Percentiles rank a stretch among this genome's conserved stretches.
Conservation (phyloP, 2,888 invertebrate species). For the Metallyticus violacea region DNA sequence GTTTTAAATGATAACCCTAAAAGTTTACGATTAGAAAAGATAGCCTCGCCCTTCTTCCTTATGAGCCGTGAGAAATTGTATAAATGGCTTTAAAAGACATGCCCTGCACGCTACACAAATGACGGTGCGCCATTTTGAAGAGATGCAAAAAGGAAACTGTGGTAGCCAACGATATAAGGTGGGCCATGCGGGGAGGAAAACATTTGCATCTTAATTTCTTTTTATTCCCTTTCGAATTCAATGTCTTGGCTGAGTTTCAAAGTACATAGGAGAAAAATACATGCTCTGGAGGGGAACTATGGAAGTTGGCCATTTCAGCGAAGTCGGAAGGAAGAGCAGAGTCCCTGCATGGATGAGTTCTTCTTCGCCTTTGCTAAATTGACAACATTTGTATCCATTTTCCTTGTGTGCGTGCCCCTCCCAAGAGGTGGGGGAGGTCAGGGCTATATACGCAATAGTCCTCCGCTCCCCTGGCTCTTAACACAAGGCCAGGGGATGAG, state of each 20-base stretch:
- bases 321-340: neutral
- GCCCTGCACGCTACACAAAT: no score
- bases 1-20: neutral
- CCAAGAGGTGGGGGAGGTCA: neutral
- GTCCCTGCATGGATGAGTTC: neutral
- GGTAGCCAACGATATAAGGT: neutral
- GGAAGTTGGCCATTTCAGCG: neutral
- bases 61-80: slow-evolving; percentile 4
- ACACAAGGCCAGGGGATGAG: neutral
- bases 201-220: slow-evolving; percentile 16
- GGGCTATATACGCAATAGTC: neutral
- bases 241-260: slow-evolving; percentile 12
- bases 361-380: slow-evolving; percentile 12
- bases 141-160: neutral
- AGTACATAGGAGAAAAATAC: neutral
- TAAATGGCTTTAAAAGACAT: neutral
- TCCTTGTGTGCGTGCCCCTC: neutral
- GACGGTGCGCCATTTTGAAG: neutral
- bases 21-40: slow-evolving; percentile 11
- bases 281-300: neutral
- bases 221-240: slow-evolving; percentile 14
- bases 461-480: neutral
- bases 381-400: slow-evolving; percentile 17
- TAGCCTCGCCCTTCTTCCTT: neutral
- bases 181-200: neutral